Percentiles rank a stretch among this genome's conserved stretches.
Evolutionary conservation across 2,797 vertebrate species (phyloP).

Genomic region (Scomberomorus guttatus): DNA sequence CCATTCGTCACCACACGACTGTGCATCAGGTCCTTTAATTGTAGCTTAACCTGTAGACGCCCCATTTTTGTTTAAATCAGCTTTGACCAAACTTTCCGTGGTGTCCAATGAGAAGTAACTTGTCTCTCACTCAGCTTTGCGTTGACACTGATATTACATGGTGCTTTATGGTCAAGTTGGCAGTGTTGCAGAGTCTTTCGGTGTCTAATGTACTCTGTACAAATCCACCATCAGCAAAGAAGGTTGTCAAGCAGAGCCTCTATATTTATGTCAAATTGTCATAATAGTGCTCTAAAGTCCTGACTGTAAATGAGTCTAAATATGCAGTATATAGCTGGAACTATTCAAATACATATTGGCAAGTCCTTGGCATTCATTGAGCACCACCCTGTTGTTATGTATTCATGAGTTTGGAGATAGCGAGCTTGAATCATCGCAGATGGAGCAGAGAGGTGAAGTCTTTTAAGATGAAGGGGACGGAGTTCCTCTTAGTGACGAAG

Average conservation of each 20-base stretch:
- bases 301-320: slow-evolving; percentile 53
- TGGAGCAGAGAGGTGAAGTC: slow-evolving; percentile 50
- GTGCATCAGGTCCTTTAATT: slow-evolving; percentile 36
- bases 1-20: slow-evolving; percentile 43
- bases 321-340: slow-evolving; percentile 69
- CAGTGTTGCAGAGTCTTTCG: slow-evolving; percentile 70
- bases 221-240: slow-evolving; percentile 46
- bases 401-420: slow-evolving; percentile 62
- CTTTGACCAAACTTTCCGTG: slow-evolving; percentile 11
- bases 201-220: slow-evolving; percentile 46
- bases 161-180: slow-evolving; percentile 69
- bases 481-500: slow-evolving; percentile 32
- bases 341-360: slow-evolving; percentile 75
- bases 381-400: slow-evolving; percentile 73
- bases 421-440: slow-evolving; percentile 43
- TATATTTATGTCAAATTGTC: slow-evolving; percentile 22
- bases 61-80: slow-evolving; percentile 18
- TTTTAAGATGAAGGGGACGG: slow-evolving; percentile 44
- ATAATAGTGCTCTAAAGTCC: slow-evolving; percentile 38
- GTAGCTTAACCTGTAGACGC: slow-evolving; percentile 29
- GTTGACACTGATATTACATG: slow-evolving; percentile 34
- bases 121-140: slow-evolving; percentile 24
- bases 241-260: slow-evolving; percentile 12
- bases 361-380: slow-evolving; percentile 83
- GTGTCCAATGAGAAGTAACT: slow-evolving; percentile 19